Conservation (phyloP, 1,140 invertebrate genomes). For the Aplysia californica region DNA sequence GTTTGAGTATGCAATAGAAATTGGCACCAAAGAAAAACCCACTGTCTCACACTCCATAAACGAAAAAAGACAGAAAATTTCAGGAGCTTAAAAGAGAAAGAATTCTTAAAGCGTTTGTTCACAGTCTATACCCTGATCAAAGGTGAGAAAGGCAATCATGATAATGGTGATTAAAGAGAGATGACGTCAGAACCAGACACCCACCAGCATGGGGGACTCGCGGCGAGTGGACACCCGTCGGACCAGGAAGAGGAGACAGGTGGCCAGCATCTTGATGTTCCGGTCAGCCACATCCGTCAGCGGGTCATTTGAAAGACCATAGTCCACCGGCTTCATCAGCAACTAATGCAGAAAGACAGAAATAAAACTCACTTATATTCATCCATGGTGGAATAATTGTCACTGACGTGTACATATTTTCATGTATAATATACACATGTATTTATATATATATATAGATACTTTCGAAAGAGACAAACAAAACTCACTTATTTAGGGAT, state of each 20-base stretch:
- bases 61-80: too few species aligned
- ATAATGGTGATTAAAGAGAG: too few species aligned
- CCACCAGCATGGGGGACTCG: slow-evolving; percentile 53
- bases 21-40: too few species aligned
- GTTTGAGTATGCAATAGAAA: too few species aligned
- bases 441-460: background rate
- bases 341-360: slow-evolving; percentile 39
- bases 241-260: slow-evolving; percentile 54
- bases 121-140: too few species aligned
- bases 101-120: too few species aligned
- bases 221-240: slow-evolving; percentile 44
- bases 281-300: slow-evolving; percentile 50
- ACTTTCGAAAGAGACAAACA: background rate
- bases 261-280: slow-evolving; percentile 57
- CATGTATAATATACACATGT: background rate
- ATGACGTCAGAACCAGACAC: too few species aligned
- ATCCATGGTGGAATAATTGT: background rate
- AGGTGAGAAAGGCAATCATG: too few species aligned
- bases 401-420: background rate
- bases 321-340: slow-evolving; percentile 62
- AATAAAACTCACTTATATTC: background rate
- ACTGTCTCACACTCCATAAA: too few species aligned
- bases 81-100: too few species aligned
- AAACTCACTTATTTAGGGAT: too few species aligned
- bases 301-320: slow-evolving; percentile 52